Evolutionary conservation across 2,113 vertebrate species (phyloP).

Genomic region (Myrmophylax atrothorax): DNA sequence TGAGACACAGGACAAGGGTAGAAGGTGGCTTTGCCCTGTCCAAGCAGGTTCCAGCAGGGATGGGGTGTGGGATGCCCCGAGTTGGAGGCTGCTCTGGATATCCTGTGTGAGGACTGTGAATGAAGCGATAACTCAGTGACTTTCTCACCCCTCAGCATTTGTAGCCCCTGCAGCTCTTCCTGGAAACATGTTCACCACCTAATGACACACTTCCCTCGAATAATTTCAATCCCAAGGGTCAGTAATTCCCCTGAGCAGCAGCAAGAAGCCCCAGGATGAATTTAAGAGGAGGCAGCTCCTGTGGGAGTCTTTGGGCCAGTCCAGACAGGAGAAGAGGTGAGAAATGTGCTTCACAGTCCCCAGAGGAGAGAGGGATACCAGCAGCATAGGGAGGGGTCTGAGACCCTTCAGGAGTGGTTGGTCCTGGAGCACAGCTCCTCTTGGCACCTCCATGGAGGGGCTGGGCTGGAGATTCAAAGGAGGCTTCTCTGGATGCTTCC

Average conservation of each 20-base stretch:
- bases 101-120: not conserved
- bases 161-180: not conserved
- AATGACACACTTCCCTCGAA: not conserved
- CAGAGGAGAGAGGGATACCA: not conserved
- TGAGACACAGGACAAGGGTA: not conserved
- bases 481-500: not conserved
- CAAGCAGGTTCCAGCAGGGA: not conserved
- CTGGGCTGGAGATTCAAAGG: not conserved
- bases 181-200: not conserved
- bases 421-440: not conserved
- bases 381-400: not conserved
- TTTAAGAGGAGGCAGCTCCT: not conserved
- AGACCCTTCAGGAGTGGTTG: not conserved
- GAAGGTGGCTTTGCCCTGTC: not conserved
- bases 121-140: not conserved
- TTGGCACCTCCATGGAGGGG: accelerated
- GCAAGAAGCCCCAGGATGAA: not conserved
- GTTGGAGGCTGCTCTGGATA: not conserved
- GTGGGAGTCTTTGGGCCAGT: not conserved
- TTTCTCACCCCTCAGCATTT: not conserved
- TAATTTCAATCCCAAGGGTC: not conserved
- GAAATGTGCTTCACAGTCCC: not conserved
- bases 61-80: not conserved
- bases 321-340: not conserved
- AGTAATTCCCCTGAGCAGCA: not conserved